Base-by-base conservation (phyloP, 1,140 invertebrate genomes). In the Drosophila baimaii region DNA sequence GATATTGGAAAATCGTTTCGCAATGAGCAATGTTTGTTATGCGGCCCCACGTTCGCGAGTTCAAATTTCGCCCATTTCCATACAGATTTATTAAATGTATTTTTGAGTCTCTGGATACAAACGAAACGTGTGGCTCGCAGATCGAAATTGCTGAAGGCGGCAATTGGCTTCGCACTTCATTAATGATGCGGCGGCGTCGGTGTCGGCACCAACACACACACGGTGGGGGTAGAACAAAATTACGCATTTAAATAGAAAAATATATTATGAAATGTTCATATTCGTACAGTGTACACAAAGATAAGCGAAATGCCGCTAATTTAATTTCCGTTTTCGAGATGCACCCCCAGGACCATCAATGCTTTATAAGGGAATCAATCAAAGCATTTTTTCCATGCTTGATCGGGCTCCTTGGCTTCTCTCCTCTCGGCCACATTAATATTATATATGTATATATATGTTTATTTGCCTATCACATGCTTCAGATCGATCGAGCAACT, bases 161-260 rank as follows among this genome's bases (percentile, higher is more conserved):
- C 78, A 84, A 81, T 85, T 85, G 74, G 64, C 74, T 86, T 85
- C 82, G 81, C 81, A 85, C 81, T 86, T 85, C 64, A 86, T 86
- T 71, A 75, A 86, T 74, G 81, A 66, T 56, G 35, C 29, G 43
- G 56, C 58, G n/a, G 55, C 39, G 29, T 19, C 54, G 63, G 61
- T 74, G 46, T 57, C 54, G n/a, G n/a, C 71, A 66, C 61, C 46
- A 31, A 31, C 31, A 59, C 21, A 29, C 25, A 31, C 31, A 35
- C 31, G 17, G 19, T 15, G 31, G 25, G 23, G 29, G 27, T 10
- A 51, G 8, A 41, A 33, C 33, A 35, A 29, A 47, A 74, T 17
- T 61, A 79, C 65, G 65, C 65, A 62, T 84, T 82, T 62, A 39
- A 46, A 46, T 56, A 46, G 52, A 54, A 43, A 59, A 44, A 59